A percentile compares a stretch with the other conserved stretches of the same genome.
Conservation (phyloP, 2,888 invertebrate genomes). For the Boloria selene region DNA sequence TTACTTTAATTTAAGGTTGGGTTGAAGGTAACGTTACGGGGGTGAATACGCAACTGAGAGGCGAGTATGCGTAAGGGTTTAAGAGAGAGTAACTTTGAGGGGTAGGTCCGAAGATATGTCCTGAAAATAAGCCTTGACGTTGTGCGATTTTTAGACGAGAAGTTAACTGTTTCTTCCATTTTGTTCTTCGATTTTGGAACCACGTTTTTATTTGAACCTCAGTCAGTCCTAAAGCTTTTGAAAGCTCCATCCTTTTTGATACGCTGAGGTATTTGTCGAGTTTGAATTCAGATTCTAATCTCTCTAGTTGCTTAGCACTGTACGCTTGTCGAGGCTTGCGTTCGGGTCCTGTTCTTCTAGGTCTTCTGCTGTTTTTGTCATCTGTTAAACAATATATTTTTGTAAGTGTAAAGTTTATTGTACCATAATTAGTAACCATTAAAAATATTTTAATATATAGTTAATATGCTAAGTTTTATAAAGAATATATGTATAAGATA, state of each 20-base stretch:
- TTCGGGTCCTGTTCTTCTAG: conserved; percentile 93
- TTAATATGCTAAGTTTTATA: background rate
- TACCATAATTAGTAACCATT: no score
- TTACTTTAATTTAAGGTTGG: conserved; percentile 50
- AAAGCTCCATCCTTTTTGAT: conserved; percentile 96
- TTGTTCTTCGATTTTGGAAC: conserved; percentile 97
- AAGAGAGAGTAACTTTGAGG: conserved; percentile 84
- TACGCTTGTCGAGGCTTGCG: conserved; percentile 98
- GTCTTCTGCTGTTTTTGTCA: conserved; percentile 90
- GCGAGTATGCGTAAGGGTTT: conserved; percentile 84
- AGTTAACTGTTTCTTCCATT: conserved; percentile 98
- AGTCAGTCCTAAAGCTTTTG: conserved; percentile 92
- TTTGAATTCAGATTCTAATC: conserved; percentile 96
- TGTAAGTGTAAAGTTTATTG: background rate
- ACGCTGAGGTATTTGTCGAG: conserved; percentile 98
- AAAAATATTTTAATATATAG: background rate
- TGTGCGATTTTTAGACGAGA: conserved; percentile 94
- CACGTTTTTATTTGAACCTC: conserved; percentile 98
- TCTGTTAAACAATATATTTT: conserved; percentile 73
- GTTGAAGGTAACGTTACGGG: conserved; percentile 76
- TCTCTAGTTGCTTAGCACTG: conserved; percentile 95
- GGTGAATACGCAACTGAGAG: conserved; percentile 83
- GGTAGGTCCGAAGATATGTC: conserved; percentile 85
- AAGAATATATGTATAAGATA: background rate
- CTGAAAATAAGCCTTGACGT: conserved; percentile 89